phyloP scores from a whole-genome alignment of 30 jellyfish, hydroid and myxozoan species.

The Catostylus mosaicus region DNA sequence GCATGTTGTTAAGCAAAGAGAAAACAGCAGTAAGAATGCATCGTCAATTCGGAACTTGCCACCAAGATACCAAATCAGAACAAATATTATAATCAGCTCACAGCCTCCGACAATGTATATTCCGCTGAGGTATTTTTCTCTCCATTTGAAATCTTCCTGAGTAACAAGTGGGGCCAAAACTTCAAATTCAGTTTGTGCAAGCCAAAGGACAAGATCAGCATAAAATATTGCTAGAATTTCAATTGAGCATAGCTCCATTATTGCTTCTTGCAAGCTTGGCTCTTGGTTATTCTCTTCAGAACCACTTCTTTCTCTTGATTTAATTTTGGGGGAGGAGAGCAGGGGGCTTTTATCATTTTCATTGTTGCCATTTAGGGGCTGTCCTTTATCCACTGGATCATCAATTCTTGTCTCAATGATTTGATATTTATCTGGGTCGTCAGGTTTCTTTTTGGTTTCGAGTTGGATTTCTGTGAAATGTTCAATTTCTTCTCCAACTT shows the following conservation, averaged over 20 bases:
- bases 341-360: constrained; percentile 70
- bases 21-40: constrained; percentile 63
- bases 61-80: constrained; percentile 84
- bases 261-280: constrained; percentile 49
- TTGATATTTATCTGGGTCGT: constrained; percentile 29
- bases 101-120: constrained; percentile 94
- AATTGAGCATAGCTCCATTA: constrained; percentile 68
- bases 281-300: constrained; percentile 19
- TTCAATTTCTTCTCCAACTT: constrained; percentile 49
- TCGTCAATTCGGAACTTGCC: constrained; percentile 69
- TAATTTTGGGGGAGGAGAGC: constrained; percentile 18
- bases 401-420: constrained; percentile 50
- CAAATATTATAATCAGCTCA: constrained; percentile 75
- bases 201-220: constrained; percentile 92
- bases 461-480: constrained; percentile 49
- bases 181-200: constrained; percentile 97
- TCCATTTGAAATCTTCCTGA: constrained; percentile 96
- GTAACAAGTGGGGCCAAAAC: constrained; percentile 94
- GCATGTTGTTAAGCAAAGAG: constrained; percentile 81
- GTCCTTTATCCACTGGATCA: constrained; percentile 49
- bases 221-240: constrained; percentile 85
- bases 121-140: constrained; percentile 76
- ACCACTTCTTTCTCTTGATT: neutral
- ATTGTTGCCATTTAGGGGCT: neutral
- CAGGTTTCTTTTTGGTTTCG: constrained; percentile 57